Percentiles rank a stretch among this genome's conserved stretches.
Evolutionary conservation across 2,888 invertebrate genomes (phyloP).

Genomic region (Druceiella hillmani): DNA sequence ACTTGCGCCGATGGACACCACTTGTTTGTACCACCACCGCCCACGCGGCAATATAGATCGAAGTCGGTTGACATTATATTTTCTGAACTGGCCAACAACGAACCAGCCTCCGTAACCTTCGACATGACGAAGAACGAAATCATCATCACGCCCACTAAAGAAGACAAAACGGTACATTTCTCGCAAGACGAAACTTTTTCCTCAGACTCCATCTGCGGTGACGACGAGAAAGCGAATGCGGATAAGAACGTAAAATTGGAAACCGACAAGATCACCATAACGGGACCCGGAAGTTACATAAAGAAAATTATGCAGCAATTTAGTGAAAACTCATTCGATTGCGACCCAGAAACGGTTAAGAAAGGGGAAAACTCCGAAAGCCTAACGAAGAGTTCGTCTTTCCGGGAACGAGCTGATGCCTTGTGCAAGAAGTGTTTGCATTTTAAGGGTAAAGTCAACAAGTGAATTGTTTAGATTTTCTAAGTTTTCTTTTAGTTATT

Average conservation of each 20-base stretch:
- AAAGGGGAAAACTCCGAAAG: constrained; percentile 36
- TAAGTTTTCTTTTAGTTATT: no score
- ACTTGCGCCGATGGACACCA: constrained; percentile 37
- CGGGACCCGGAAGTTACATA: constrained; percentile 45
- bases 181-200: neutral
- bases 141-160: constrained; percentile 40
- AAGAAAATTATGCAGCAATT: constrained; percentile 48
- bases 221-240: neutral
- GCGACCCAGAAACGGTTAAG: constrained; percentile 37
- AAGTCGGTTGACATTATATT: constrained; percentile 53
- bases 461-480: no score
- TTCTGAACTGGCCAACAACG: constrained; percentile 32
- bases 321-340: constrained; percentile 42
- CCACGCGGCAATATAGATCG: constrained; percentile 46
- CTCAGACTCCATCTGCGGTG: no score
- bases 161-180: constrained; percentile 27
- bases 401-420: constrained; percentile 44
- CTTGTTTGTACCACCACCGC: constrained; percentile 35
- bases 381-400: constrained; percentile 34
- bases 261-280: constrained; percentile 39
- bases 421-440: constrained; percentile 50
- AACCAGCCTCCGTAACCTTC: constrained; percentile 41
- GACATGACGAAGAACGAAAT: constrained; percentile 44
- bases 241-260: constrained; percentile 29
- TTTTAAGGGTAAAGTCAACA: constrained; percentile 42